Conservation (phyloP, 1,140 invertebrate species). For the Pseudomyrmex pallidus region DNA sequence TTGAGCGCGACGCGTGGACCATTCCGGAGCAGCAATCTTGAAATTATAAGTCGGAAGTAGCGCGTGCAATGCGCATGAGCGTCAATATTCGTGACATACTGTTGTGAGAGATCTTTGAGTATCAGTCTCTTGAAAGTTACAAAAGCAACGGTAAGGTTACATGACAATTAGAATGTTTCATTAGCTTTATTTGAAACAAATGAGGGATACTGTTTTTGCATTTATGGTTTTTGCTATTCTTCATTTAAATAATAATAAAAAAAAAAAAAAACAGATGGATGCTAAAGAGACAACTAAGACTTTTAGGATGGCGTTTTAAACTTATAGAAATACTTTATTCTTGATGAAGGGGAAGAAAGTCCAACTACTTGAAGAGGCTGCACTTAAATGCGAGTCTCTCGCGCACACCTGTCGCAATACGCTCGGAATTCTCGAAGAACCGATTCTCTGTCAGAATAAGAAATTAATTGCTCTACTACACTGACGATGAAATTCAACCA, state of each 20-base stretch:
- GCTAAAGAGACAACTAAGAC: background rate
- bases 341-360: slow-evolving; percentile 11
- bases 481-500: slow-evolving; percentile 11
- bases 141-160: too few species aligned
- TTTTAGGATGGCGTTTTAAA: background rate
- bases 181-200: too few species aligned
- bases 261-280: background rate
- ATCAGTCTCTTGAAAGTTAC: background rate
- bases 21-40: slow-evolving; percentile 7
- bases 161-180: too few species aligned
- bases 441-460: slow-evolving; percentile 29
- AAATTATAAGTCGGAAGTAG: slow-evolving; percentile 44
- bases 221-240: background rate
- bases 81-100: background rate
- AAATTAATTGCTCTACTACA: slow-evolving; percentile 35
- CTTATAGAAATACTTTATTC: background rate
- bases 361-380: slow-evolving; percentile 6
- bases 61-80: slow-evolving; percentile 2
- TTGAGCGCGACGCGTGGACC: background rate
- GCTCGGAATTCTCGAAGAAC: slow-evolving; percentile 4
- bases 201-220: too few species aligned
- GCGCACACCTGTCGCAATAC: background rate
- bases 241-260: background rate
- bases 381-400: background rate
- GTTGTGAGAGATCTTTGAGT: background rate